Conservation (phyloP, 2,113 vertebrate species). For the Forbesichthys papilliferus region DNA sequence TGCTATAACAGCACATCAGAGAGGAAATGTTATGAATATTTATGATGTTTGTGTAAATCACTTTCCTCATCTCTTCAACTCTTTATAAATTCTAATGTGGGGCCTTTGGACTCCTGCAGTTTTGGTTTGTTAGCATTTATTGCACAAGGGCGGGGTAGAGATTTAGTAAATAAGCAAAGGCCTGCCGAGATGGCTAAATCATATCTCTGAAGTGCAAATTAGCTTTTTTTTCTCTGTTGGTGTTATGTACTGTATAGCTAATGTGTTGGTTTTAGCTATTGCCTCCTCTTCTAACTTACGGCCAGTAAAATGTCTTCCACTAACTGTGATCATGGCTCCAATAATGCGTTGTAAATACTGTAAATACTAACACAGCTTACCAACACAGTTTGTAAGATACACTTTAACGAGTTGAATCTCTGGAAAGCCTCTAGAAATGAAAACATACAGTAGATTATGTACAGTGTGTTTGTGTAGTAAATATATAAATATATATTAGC, state of each 20-base stretch:
- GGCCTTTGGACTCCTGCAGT: constrained; percentile 68
- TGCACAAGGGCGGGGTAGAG: constrained; percentile 59
- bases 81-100: constrained; percentile 76
- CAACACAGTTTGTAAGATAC: constrained; percentile 1
- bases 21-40: constrained; percentile 76
- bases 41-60: constrained; percentile 79
- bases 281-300: constrained; percentile 32
- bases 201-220: constrained; percentile 80
- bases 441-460: background rate
- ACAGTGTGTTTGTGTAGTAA: background rate
- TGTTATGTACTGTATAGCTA: constrained; percentile 25
- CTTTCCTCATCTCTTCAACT: constrained; percentile 66
- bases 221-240: constrained; percentile 59
- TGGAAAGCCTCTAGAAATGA: constrained; percentile 35
- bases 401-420: constrained; percentile 57
- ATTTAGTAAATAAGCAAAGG: constrained; percentile 71
- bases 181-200: constrained; percentile 67
- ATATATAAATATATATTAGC: background rate
- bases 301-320: constrained; percentile 25
- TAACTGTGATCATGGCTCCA: background rate
- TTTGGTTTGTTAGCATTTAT: constrained; percentile 72
- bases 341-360: constrained; percentile 33
- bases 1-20: constrained; percentile 64
- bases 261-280: constrained; percentile 62
- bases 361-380: constrained; percentile 18